phyloP scores from a whole-genome alignment of 2,113 vertebrate genomes.

The Struthio camelus region DNA sequence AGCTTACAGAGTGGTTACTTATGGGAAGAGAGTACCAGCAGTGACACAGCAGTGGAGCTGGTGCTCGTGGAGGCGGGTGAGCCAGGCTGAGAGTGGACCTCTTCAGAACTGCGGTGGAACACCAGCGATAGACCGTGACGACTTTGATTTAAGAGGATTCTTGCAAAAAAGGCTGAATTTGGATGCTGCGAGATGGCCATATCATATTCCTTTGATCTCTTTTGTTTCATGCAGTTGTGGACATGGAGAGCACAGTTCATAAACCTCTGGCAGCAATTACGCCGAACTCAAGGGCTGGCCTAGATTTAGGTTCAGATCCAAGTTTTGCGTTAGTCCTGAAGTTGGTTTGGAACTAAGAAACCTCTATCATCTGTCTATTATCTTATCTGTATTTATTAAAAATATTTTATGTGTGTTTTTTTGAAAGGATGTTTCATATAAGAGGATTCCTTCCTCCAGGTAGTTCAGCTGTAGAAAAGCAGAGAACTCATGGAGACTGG shows the following conservation, averaged over 20 bases:
- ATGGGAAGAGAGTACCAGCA: background rate
- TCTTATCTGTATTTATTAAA: background rate
- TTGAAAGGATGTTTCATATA: background rate
- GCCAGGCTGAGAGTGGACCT: background rate
- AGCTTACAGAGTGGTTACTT: background rate
- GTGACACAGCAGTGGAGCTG: background rate
- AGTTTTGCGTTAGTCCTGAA: background rate
- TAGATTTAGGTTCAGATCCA: background rate
- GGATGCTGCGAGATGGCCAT: background rate
- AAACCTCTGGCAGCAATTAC: background rate
- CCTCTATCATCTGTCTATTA: background rate
- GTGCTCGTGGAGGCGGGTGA: background rate
- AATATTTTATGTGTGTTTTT: background rate
- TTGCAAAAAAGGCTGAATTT: background rate
- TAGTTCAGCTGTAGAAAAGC: background rate
- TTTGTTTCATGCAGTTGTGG: background rate
- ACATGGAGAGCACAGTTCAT: background rate
- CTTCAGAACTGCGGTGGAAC: background rate
- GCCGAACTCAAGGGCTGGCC: background rate
- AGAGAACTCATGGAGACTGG: background rate
- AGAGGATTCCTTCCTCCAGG: background rate
- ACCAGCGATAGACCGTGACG: accelerated
- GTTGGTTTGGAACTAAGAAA: background rate
- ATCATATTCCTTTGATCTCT: background rate
- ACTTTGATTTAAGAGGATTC: background rate